Base-by-base conservation (phyloP, 2,797 vertebrate genomes). In the Eulemur albifrons region DNA sequence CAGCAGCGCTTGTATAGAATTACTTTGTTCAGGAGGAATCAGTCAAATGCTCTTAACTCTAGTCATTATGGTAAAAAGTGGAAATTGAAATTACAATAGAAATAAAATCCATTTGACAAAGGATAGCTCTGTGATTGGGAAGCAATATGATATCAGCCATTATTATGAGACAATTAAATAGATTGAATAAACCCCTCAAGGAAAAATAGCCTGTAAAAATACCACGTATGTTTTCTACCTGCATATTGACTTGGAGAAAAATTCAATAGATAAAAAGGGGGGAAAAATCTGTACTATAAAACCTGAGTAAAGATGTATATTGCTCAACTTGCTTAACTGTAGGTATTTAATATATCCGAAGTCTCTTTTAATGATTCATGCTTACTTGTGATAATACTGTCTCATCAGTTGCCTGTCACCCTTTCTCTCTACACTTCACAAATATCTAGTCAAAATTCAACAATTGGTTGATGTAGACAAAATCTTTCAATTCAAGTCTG, bases 401-500 rank as follows among this genome's bases (percentile, higher is more conserved):
- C 92, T 96, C 59, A 23, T 48, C 65, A 32, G 13, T 32, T 84
- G 10, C 59, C 91, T 90, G 86, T 67, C 52, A 79, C 63, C 12
- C 27, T 86, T 65, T 79, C 77, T 90, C 82, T 79, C n/a, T 23
- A 59, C 35, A 61, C 38, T 70, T 95, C 20, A 83, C 1, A 97
- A 92, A 94, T 72, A 93, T 18, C 20, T 75, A 94, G 67, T 90
- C 95, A 97, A 97, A 97, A 97, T 95, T 35, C 86, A 97, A 54
- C 21, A 77, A 77, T 59, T 81, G 81, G 23, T 76, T 79, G 40
- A 73, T 76, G 11, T 13, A 97, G 92, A 93, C 48, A 96, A 97
- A 88, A 30, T 52, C 63, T 65, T 70, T 79, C 91, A 87, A 79
- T 84, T 82, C 57, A 76, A 27, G 25, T 63, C 50, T 14, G 61